Evolutionary conservation across 1,140 invertebrate species (phyloP).

Genomic region (Micrasema longulum): DNA sequence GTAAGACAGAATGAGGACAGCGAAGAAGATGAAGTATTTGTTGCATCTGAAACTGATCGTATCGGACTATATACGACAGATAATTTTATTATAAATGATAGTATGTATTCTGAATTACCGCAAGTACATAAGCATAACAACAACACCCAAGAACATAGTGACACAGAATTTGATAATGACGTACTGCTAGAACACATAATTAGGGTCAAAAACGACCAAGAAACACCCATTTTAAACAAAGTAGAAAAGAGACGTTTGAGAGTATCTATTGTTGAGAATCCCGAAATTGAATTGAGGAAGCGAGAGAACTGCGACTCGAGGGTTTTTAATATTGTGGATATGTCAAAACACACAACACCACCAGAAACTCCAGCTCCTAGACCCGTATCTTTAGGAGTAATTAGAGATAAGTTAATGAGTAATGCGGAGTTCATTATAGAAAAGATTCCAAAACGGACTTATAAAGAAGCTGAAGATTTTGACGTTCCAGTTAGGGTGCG

Average conservation of each 20-base stretch:
- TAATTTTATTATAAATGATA: constrained; percentile 2
- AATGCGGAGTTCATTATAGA: constrained; percentile 47
- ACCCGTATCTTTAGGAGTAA: constrained; percentile 36
- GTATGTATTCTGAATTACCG: background rate
- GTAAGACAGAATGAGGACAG: background rate
- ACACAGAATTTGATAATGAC: constrained; percentile 43
- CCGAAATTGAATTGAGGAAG: constrained; percentile 40
- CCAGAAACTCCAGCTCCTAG: constrained; percentile 58
- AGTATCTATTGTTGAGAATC: constrained; percentile 52
- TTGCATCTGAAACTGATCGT: background rate
- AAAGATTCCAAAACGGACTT: constrained; percentile 47
- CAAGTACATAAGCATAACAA: background rate
- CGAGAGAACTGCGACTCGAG: constrained; percentile 11
- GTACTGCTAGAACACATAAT: constrained; percentile 29
- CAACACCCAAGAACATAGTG: background rate
- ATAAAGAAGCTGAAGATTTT: constrained; percentile 39
- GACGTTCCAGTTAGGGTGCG: constrained; percentile 60
- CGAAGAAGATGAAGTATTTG: constrained; percentile 33
- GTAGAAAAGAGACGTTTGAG: constrained; percentile 29
- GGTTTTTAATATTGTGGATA: constrained; percentile 47
- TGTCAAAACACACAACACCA: constrained; percentile 49
- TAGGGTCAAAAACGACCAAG: background rate
- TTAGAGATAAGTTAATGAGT: constrained; percentile 41
- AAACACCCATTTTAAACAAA: background rate
- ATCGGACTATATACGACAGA: background rate